Evolutionary conservation across 2,888 invertebrate species (phyloP), one percentile per base, ranked within the genome.

Genomic region (Polydrusus tereticollis): DNA sequence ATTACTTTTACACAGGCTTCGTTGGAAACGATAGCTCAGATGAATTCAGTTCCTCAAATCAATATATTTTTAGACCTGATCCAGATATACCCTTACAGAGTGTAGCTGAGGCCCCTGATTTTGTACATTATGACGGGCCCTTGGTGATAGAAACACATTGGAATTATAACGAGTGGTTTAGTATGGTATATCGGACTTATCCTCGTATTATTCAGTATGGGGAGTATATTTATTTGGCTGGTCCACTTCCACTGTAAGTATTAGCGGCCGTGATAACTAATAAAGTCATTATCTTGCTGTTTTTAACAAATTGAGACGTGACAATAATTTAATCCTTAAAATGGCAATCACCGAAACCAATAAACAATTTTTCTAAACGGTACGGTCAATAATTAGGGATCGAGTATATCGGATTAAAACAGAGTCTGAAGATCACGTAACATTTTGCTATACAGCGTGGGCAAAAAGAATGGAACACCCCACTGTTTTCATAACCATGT

Each of bases 21-120:
- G 41, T 23, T 36, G 82, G 82, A 2, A 94, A 94, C 0, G 45
- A 94, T 79, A 94, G 81, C 0, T 85, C 86, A 2, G 88, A 87
- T 0, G 80, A 83, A 0, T 88, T 89, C 76, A 87, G 94, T 63
- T 90, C 95, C 0, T 97, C 97, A 0, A 98, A 98, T 0, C 97
- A 97, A 0, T 98, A 98, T 80, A 93, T 97, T 36, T 94, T 95
- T 83, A 87, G 94, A 55, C 94, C 94, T 0, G 63, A 69, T 57
- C 69, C 69, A 1, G 21, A 63, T 23, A 72, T 69, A 1, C 68
- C 75, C 18, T 20, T 47, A 7, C 58, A 70, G 26, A 1, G n/a
- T 26, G 33, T 70, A 7, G 26, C 55, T 36, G 18, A 43, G 45
- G 0, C 14, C 4, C 6, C 1, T 12, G 21, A 41, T 4, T 59